Conservation (phyloP, 2,797 vertebrate species). For the Huso huso region DNA sequence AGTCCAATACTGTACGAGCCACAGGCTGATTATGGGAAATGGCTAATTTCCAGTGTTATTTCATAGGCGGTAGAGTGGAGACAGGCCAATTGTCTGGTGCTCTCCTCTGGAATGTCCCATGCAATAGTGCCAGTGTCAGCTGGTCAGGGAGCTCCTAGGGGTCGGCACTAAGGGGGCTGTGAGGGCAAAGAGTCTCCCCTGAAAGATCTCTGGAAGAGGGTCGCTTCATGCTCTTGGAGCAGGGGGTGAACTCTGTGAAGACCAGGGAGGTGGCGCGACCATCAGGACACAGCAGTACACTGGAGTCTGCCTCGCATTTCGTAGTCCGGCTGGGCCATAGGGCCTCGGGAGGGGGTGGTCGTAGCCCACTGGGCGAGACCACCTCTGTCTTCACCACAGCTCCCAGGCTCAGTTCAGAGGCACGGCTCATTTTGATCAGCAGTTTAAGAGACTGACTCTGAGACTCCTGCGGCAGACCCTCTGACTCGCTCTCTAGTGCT, state of each 20-base stretch:
- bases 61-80: slow-evolving; percentile 4
- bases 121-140: slow-evolving; percentile 17
- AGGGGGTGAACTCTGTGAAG: slow-evolving; percentile 42
- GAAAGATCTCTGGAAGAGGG: slow-evolving; percentile 59
- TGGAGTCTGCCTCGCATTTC: slow-evolving; percentile 94
- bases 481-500: slow-evolving; percentile 30
- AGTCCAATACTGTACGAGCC: slow-evolving; percentile 7
- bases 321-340: slow-evolving; percentile 78
- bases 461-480: slow-evolving; percentile 51
- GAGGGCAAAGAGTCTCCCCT: slow-evolving; percentile 34
- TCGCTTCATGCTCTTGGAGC: slow-evolving; percentile 48
- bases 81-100: slow-evolving; percentile 11
- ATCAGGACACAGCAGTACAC: slow-evolving; percentile 76
- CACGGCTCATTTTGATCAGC: slow-evolving; percentile 74
- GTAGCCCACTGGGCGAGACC: slow-evolving; percentile 47
- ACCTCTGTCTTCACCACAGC: slow-evolving; percentile 59
- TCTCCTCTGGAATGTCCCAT: not conserved
- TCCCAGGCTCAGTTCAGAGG: slow-evolving; percentile 27
- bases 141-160: slow-evolving; percentile 16
- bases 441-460: slow-evolving; percentile 72
- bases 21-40: not conserved
- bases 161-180: slow-evolving; percentile 37
- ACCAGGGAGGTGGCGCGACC: slow-evolving; percentile 43
- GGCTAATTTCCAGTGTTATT: no score
- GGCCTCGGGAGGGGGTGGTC: slow-evolving; percentile 50